Evolutionary conservation across 2,888 invertebrate genomes (phyloP), one percentile per base, ranked within the genome.

Genomic region (Orthosia gothica): DNA sequence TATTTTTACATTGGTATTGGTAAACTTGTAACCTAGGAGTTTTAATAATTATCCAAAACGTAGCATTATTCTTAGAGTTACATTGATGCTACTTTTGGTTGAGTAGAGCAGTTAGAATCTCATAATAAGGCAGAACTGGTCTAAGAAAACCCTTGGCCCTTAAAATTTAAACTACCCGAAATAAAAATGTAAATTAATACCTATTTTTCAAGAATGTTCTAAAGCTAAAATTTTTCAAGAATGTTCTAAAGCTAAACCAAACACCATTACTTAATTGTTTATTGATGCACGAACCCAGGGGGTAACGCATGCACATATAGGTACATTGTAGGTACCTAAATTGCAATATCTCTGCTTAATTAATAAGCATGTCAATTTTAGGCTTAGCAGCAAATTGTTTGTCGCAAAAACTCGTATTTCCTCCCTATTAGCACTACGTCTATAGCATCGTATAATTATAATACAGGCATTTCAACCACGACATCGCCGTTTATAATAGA

Each of bases 401-500:
- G n/a, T 20, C 18, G 15, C 20, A 45, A 15, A 67, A 62, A 47
- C 81, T 20, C 15, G n/a, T 45, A 26, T 70, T 55, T 47, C 11
- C 47, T 70, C n/a, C 12, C 52, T 68, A 70, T 62, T 67, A 82
- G n/a, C 54, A 62, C 26, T 26, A 23, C 16, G 11, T 26, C 40
- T 58, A 58, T 1, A 40, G 26, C 1, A 47, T 50, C 32, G 15
- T 58, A 52, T 57, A 63, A 49, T 40, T 58, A 52, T 57, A 63
- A 49, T 40, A 73, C 7, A 69, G 32, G 26, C 45, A 83, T 80
- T 68, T 73, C 26, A 61, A 68, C 5, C 32, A 72, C 40, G 59
- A 71, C 59, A 54, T 50, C 16, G 50, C 50, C 70, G 54, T 50
- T 52, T 61, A 65, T 72, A 67, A 67, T 47, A 77, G 58, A 50